Evolutionary conservation across 2,113 vertebrate species (phyloP).

Genomic region (Mustela lutreola): DNA sequence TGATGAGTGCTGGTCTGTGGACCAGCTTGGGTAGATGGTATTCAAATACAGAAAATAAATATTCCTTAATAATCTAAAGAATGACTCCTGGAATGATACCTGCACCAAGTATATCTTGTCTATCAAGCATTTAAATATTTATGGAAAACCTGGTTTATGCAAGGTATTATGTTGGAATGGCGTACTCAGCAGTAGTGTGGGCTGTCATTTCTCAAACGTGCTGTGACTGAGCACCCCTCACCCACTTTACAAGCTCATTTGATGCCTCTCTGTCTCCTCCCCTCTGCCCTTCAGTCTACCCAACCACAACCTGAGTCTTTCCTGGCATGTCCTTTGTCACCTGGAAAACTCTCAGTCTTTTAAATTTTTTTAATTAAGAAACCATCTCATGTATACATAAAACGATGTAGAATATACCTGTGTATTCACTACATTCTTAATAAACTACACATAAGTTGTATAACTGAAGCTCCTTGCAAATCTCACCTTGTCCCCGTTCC

Average conservation of each 20-base stretch:
- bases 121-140: background rate
- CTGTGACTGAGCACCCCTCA: background rate
- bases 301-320: background rate
- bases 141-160: background rate
- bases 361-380: background rate
- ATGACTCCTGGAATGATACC: background rate
- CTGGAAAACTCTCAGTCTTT: slow-evolving; percentile 1
- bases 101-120: background rate
- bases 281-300: background rate
- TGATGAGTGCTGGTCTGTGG: background rate
- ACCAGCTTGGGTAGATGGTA: background rate
- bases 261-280: background rate
- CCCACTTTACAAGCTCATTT: background rate
- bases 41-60: slow-evolving; percentile 34
- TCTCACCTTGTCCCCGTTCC: background rate
- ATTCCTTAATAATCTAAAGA: background rate
- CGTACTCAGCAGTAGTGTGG: background rate
- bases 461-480: background rate
- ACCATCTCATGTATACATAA: background rate
- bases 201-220: too few species aligned
- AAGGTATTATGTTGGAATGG: background rate
- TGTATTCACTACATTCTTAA: background rate
- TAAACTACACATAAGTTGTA: background rate
- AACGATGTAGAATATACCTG: background rate
- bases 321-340: background rate